A percentile compares a stretch with the other conserved stretches of the same genome.
phyloP scores from a whole-genome alignment of 2,888 invertebrate genomes.

The Myopa tessellatipennis region DNA sequence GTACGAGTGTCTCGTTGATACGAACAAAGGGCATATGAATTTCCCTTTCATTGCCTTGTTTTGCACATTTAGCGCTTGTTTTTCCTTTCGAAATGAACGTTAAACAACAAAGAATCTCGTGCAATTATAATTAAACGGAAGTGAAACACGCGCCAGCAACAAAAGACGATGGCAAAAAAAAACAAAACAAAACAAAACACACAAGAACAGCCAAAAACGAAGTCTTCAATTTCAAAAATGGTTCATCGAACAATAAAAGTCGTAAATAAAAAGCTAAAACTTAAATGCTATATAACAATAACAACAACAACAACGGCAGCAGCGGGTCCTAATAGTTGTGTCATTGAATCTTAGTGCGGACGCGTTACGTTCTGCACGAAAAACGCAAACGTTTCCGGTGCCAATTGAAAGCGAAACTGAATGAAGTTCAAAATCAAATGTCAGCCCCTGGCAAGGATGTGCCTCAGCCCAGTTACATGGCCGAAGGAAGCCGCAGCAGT shows the following conservation, averaged over 20 bases:
- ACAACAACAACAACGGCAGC: not conserved
- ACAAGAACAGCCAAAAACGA: constrained; percentile 41
- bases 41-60: constrained; percentile 61
- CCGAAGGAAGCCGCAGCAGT: constrained; percentile 40
- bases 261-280: constrained; percentile 37
- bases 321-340: constrained; percentile 48
- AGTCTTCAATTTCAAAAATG: constrained; percentile 47
- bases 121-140: constrained; percentile 67
- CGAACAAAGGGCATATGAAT: constrained; percentile 50
- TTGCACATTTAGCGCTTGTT: constrained; percentile 53
- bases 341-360: constrained; percentile 53
- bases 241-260: constrained; percentile 33
- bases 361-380: constrained; percentile 7
- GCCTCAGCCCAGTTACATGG: not conserved
- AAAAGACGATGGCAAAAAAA: constrained; percentile 14
- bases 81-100: constrained; percentile 12
- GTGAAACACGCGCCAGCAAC: constrained; percentile 66
- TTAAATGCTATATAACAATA: constrained; percentile 47
- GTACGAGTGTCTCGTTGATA: not conserved
- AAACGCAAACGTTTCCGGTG: constrained; percentile 60
- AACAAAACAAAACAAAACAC: constrained; percentile 33
- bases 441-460: constrained; percentile 46
- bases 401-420: constrained; percentile 60
- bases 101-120: constrained; percentile 1
- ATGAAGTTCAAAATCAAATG: constrained; percentile 57